Base-by-base conservation (phyloP, 2,888 invertebrate species). In the Lasioglossum zephyrum region DNA sequence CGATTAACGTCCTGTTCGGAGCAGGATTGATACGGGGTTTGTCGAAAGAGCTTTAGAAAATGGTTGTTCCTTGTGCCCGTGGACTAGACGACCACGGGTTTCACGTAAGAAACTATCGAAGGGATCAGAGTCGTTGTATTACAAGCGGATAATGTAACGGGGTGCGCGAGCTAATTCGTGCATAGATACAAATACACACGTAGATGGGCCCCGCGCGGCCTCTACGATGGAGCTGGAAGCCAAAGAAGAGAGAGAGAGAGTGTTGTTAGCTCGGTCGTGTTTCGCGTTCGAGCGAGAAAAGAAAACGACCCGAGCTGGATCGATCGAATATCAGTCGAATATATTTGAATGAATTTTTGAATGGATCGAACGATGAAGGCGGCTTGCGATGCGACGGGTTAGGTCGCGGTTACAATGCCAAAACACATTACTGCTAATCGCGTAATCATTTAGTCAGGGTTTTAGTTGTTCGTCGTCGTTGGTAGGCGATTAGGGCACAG, bases 401-500 rank as follows among this genome's bases (percentile, higher is more conserved):
- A 36, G 69, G 49, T 60, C 87, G 87, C 80, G 73, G 69, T 73
- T 47, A 41, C 85, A 88, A 92, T 92, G 92, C 92, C 92, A 92
- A 92, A 70, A 70, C 22, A 66, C 31, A 70, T 90, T 89, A 88
- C 69, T 86, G 79, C 82, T 92, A 87, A 87, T 91, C 89, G 77
- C 89, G 77, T 91, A 91, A 88, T 91, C 82, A 53, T 90, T 91
- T 91, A 91, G 80, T 89, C 86, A 87, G 87, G 84, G 84, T 92
- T 87, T 89, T 86, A 85, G 92, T 92, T 90, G 82, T 86, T 88
- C 90, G 87, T 92, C 87, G 86, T 91, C 86, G 88, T 90, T 88
- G 83, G 89, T 91, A 89, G 91, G 87, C 85, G 84, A 87, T 86
- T 70, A 88, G 72, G 81, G 75, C 85, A 86, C 87, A 69, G 83